Percentiles rank a stretch among this genome's conserved stretches.
phyloP scores from a whole-genome alignment of 1,140 invertebrate species.

The Pachyrhynchus sulphureomaculatus region DNA sequence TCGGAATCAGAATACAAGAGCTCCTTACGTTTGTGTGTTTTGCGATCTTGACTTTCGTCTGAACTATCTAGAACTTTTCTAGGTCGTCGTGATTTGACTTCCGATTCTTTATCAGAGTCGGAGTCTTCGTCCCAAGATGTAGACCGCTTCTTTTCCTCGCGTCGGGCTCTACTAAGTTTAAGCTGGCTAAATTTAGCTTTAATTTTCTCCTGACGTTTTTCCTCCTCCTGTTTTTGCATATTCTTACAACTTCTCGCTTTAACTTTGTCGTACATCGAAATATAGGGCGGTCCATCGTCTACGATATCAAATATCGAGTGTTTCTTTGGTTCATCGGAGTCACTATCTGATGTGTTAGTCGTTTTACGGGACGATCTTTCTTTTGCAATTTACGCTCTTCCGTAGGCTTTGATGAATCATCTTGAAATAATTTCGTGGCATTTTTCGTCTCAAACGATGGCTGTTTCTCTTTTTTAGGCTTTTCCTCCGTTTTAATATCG shows the following conservation, averaged over 20 bases:
- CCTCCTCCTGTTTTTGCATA: conserved; percentile 87
- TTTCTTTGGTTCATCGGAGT: conserved; percentile 76
- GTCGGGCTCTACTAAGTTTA: conserved; percentile 81
- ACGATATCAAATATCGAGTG: conserved; percentile 92
- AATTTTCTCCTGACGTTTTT: conserved; percentile 81
- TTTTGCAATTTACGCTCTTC: conserved; percentile 47
- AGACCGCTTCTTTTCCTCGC: conserved; percentile 83
- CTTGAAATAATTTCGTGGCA: conserved; percentile 6
- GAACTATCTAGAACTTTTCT: conserved; percentile 58
- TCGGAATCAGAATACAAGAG: conserved; percentile 55
- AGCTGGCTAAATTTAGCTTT: conserved; percentile 88
- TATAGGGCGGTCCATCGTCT: conserved; percentile 86
- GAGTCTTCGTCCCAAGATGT: conserved; percentile 83
- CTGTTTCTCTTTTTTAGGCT: conserved; percentile 38
- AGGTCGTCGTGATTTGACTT: conserved; percentile 38
- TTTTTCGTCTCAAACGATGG: conserved; percentile 9
- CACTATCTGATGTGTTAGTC: conserved; percentile 59
- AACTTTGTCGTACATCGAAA: conserved; percentile 98
- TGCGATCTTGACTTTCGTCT: conserved; percentile 52
- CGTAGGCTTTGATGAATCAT: conserved; percentile 31
- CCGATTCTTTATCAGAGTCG: conserved; percentile 58
- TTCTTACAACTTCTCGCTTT: conserved; percentile 92
- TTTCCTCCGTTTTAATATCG: conserved; percentile 53
- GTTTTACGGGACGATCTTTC: conserved; percentile 56
- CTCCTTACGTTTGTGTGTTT: conserved; percentile 49